Conservation (phyloP, 2,888 invertebrate species). For the Melanchra persicariae region DNA sequence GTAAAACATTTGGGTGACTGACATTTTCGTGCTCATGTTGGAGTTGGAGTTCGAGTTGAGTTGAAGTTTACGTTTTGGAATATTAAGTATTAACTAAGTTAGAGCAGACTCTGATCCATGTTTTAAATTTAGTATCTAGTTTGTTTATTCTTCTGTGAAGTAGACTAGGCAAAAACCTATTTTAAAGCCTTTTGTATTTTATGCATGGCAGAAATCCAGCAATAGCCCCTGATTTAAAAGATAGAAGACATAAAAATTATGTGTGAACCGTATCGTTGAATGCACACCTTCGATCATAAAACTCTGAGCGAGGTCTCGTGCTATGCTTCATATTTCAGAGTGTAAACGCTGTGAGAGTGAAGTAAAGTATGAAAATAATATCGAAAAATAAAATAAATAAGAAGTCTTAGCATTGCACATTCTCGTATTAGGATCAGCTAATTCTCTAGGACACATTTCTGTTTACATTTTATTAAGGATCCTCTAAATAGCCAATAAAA, state of each 20-base stretch:
- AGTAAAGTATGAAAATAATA: slow-evolving; percentile 86
- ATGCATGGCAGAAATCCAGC: slow-evolving; percentile 15
- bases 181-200: slow-evolving; percentile 29
- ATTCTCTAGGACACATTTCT: slow-evolving; percentile 83
- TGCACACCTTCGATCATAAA: slow-evolving; percentile 75
- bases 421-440: slow-evolving; percentile 89
- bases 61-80: too few species aligned
- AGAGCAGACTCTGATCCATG: not conserved
- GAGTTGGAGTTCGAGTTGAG: too few species aligned
- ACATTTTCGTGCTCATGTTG: too few species aligned
- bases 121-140: too few species aligned
- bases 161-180: slow-evolving; percentile 10
- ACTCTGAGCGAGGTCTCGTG: slow-evolving; percentile 79
- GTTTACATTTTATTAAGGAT: slow-evolving; percentile 71
- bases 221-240: slow-evolving; percentile 23
- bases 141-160: not conserved
- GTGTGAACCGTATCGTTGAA: slow-evolving; percentile 77
- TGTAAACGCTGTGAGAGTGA: slow-evolving; percentile 84
- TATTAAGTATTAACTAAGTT: too few species aligned
- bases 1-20: too few species aligned
- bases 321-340: slow-evolving; percentile 78
- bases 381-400: slow-evolving; percentile 85
- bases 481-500: slow-evolving; percentile 34
- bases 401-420: slow-evolving; percentile 90
- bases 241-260: slow-evolving; percentile 28